A percentile compares a stretch with the other conserved stretches of the same genome.
Evolutionary conservation across 2,113 vertebrate species (phyloP).

Genomic region (Hystrix brachyura): DNA sequence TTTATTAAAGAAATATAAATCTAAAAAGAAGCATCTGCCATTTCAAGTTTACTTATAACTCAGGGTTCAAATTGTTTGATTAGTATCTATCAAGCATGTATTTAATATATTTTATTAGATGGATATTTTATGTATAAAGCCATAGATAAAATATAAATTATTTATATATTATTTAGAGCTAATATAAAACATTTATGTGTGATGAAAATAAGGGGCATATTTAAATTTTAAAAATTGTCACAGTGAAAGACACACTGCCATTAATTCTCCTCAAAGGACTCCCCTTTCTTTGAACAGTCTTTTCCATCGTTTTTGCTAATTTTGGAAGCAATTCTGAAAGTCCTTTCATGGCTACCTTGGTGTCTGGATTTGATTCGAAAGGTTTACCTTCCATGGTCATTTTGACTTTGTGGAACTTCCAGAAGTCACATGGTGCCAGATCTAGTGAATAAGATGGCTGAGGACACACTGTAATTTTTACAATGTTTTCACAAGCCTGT

Average conservation of each 20-base stretch:
- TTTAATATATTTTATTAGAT: neutral
- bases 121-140: neutral
- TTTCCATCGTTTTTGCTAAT: neutral
- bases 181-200: neutral
- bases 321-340: neutral
- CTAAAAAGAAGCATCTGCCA: neutral
- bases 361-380: neutral
- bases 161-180: neutral
- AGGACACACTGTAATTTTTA: neutral
- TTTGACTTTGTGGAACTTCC: neutral
- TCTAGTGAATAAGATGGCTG: neutral
- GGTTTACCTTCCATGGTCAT: neutral
- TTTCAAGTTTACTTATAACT: neutral
- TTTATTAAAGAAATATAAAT: conserved; percentile 14
- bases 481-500: neutral
- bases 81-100: neutral
- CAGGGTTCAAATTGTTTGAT: neutral
- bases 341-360: neutral
- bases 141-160: neutral
- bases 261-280: neutral
- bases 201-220: neutral
- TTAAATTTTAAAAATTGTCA: neutral
- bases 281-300: neutral
- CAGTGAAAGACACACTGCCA: neutral
- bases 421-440: neutral